These are phyloP conservation scores for Papilio helenus DNA, from an alignment of 1,140 invertebrate genomes.

Conservation along the genomic window DNA sequence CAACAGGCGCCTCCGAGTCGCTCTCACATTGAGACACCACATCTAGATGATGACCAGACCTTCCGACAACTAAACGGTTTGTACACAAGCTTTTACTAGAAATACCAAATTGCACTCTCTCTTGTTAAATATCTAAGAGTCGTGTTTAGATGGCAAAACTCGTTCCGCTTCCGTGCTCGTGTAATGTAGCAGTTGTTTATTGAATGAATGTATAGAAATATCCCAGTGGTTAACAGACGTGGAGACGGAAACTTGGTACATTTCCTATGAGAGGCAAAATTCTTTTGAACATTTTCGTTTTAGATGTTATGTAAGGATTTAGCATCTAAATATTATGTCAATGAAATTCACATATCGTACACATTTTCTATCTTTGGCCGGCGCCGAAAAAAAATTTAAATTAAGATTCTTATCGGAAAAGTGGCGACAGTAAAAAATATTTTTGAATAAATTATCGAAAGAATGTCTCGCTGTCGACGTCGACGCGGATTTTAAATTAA, in stretches of 20 bases:
- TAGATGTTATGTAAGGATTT: neutral
- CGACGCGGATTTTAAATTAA: slow-evolving; percentile 41
- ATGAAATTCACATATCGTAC: neutral
- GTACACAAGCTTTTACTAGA: slow-evolving; percentile 53
- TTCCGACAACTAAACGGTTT: slow-evolving; percentile 56
- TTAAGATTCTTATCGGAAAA: neutral
- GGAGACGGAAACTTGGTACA: neutral
- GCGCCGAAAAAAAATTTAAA: neutral
- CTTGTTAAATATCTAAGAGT: slow-evolving; percentile 30
- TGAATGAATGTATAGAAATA: neutral
- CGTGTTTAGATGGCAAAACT: slow-evolving; percentile 7
- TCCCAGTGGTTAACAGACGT: neutral
- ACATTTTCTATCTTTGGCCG: neutral
- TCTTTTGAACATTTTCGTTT: neutral
- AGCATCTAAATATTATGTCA: neutral
- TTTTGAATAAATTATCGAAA: slow-evolving; percentile 41
- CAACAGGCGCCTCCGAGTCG: slow-evolving; percentile 59
- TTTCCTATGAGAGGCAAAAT: neutral
- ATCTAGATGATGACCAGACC: slow-evolving; percentile 52
- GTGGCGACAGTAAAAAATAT: slow-evolving; percentile 10
- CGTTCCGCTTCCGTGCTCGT: slow-evolving; percentile 34
- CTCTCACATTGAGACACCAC: slow-evolving; percentile 71
- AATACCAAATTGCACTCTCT: slow-evolving; percentile 37
- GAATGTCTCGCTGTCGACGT: slow-evolving; percentile 16
- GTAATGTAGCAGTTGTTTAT: neutral